A percentile compares a stretch with the other conserved stretches of the same genome.
These are phyloP conservation scores for Heloderma charlesbogerti DNA, from an alignment of 2,113 vertebrate species.

Conservation along the genomic window DNA sequence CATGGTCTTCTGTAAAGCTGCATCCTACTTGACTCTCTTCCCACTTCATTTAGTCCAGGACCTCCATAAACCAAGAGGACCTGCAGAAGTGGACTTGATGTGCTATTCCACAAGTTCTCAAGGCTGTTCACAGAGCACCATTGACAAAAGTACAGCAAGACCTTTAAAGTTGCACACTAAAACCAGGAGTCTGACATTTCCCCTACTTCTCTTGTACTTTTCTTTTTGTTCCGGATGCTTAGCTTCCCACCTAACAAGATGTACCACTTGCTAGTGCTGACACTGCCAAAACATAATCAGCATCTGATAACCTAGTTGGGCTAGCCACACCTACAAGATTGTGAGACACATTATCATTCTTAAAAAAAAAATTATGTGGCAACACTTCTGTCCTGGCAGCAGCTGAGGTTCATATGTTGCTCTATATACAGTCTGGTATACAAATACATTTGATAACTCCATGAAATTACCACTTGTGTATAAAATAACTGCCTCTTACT, in stretches of 20 bases:
- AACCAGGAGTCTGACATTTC: constrained; percentile 44
- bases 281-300: constrained; percentile 23
- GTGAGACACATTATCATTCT: constrained; percentile 19
- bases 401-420: not conserved
- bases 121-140: not conserved
- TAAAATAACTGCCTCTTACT: not conserved
- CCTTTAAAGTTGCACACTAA: constrained; percentile 20
- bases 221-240: not conserved
- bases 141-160: not conserved
- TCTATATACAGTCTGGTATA: not conserved
- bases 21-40: not conserved
- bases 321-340: not conserved
- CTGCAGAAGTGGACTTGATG: not conserved
- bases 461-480: not conserved
- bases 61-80: not conserved
- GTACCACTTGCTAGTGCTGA: constrained; percentile 41
- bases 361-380: constrained; percentile 9
- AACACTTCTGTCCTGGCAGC: not conserved
- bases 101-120: not conserved
- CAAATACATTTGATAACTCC: not conserved
- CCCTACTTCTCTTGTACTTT: constrained; percentile 22
- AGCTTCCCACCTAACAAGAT: constrained; percentile 13
- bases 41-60: not conserved
- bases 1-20: not conserved
- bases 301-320: constrained; percentile 22